These are phyloP conservation scores for Cydia fagiglandana DNA, from an alignment of 1,140 invertebrate species.

Conservation along the genomic window DNA sequence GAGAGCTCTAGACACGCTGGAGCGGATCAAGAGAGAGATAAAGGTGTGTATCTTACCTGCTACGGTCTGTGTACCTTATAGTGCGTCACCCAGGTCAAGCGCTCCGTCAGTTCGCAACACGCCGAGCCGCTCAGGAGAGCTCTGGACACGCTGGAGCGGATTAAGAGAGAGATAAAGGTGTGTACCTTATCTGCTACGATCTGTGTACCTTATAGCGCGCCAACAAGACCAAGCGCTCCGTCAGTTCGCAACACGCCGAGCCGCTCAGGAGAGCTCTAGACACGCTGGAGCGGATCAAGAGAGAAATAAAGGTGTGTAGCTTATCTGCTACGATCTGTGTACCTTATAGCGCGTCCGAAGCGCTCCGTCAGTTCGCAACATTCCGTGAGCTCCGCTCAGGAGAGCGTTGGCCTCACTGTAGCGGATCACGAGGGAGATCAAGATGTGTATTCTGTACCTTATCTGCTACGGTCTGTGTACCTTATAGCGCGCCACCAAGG, in stretches of 20 bases:
- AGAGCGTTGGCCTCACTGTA: background rate
- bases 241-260: conserved; percentile 24
- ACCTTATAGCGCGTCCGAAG: background rate
- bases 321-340: background rate
- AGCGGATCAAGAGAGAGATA: conserved; percentile 64
- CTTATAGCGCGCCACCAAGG: conserved; percentile 13
- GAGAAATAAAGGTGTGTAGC: conserved; percentile 69
- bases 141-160: conserved; percentile 56
- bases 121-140: conserved; percentile 53
- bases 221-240: background rate
- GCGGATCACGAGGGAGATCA: conserved; percentile 36
- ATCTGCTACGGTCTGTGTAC: too few species aligned
- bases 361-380: background rate
- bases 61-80: too few species aligned
- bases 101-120: conserved; percentile 25
- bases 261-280: conserved; percentile 53
- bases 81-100: background rate
- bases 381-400: background rate
- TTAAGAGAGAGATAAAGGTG: conserved; percentile 56
- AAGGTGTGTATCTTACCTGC: conserved; percentile 50
- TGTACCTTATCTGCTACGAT: background rate
- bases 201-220: conserved; percentile 24
- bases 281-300: conserved; percentile 60
- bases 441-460: conserved; percentile 48
- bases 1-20: conserved; percentile 55